Evolutionary conservation across 1,140 invertebrate genomes (phyloP).

Genomic region (Rhopalosiphum padi): DNA sequence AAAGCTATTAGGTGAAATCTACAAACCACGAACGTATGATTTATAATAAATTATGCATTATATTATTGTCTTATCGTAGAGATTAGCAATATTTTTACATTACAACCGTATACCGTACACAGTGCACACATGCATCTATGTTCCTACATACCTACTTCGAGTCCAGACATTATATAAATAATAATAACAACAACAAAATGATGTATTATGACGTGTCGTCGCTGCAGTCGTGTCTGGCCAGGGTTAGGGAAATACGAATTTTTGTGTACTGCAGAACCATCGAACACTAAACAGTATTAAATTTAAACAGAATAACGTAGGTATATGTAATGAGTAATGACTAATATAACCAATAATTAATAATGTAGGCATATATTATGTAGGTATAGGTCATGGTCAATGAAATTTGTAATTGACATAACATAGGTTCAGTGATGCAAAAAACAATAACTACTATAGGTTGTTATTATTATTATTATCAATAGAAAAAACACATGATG

Average conservation of each 20-base stretch:
- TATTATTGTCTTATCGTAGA: neutral
- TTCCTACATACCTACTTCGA: neutral
- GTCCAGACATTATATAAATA: neutral
- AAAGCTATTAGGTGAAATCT: slow-evolving; percentile 24
- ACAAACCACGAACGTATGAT: neutral
- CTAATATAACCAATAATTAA: neutral
- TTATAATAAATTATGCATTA: neutral
- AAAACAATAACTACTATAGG: neutral
- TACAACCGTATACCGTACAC: neutral
- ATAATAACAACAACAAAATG: neutral
- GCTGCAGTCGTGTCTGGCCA: neutral
- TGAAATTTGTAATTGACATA: neutral
- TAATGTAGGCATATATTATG: neutral
- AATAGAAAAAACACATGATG: neutral
- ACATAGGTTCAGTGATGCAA: neutral
- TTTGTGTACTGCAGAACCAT: neutral
- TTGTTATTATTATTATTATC: neutral
- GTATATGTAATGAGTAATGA: neutral
- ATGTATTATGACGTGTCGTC: neutral
- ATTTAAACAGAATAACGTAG: neutral
- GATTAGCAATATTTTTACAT: neutral
- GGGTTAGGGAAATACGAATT: neutral
- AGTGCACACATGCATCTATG: neutral
- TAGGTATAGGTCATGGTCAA: neutral
- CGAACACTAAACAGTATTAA: neutral